Percentiles rank a stretch among this genome's conserved stretches.
Evolutionary conservation across 92 coral and sea anemone species (phyloP).

Genomic region (Epizoanthus fatuus): DNA sequence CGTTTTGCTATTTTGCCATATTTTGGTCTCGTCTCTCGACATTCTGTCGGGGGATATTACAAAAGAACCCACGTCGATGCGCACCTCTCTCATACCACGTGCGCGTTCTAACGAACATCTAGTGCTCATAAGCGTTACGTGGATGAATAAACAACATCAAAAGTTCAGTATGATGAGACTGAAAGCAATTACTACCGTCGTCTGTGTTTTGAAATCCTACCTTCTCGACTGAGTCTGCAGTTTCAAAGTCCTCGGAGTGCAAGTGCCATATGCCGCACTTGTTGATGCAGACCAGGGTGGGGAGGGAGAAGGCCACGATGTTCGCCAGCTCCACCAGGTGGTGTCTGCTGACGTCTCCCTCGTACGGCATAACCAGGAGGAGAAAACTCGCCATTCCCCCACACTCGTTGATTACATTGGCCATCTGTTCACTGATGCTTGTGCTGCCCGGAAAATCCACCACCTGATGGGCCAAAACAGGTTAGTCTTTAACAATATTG

Average conservation of each 20-base stretch:
- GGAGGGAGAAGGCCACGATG: conserved; percentile 4
- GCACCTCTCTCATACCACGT: too few species aligned
- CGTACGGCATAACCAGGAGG: conserved; percentile 4
- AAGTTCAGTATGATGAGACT: too few species aligned
- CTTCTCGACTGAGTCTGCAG: background rate
- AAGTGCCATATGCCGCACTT: background rate
- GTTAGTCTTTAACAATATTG: background rate
- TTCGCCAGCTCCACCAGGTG: background rate
- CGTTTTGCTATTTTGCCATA: too few species aligned
- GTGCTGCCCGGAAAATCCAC: conserved; percentile 9
- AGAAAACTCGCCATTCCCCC: conserved; percentile 14
- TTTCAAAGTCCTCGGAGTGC: conserved; percentile 1
- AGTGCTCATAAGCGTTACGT: too few species aligned
- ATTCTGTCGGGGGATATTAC: too few species aligned
- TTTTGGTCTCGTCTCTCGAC: too few species aligned
- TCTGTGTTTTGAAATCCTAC: background rate
- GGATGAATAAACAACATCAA: too few species aligned
- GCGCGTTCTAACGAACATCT: too few species aligned
- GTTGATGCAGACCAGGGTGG: conserved; percentile 7
- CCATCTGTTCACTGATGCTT: conserved; percentile 8
- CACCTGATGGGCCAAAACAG: background rate
- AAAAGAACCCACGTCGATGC: too few species aligned
- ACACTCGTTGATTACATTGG: background rate
- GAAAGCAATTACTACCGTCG: too few species aligned
- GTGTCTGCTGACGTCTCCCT: background rate